These are phyloP conservation scores for Polyploca ridens DNA, from an alignment of 2,888 invertebrate species.

Conservation along the genomic window DNA sequence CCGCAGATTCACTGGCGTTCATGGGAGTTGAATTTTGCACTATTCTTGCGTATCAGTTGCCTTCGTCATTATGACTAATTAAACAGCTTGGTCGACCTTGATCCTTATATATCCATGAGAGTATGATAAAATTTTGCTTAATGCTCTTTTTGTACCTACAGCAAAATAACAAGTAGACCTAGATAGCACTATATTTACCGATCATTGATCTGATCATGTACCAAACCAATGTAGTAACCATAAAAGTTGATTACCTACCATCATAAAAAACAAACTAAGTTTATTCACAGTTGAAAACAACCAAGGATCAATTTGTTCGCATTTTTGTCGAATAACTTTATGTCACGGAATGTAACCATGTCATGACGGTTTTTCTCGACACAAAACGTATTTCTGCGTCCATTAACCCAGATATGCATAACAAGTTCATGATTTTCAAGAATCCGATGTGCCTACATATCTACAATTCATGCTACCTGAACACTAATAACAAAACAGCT, in stretches of 20 bases:
- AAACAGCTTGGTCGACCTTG: no score
- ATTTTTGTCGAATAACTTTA: conserved; percentile 20
- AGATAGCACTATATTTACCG: neutral
- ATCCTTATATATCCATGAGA: no score
- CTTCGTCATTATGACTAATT: no score
- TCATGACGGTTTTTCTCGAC: conserved; percentile 49
- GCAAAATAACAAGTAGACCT: neutral
- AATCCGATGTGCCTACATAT: conserved; percentile 21
- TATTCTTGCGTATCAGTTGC: neutral
- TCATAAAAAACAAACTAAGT: neutral
- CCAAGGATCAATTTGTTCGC: conserved; percentile 17
- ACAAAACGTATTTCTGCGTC: conserved; percentile 44
- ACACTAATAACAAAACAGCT: conserved; percentile 32
- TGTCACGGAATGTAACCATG: conserved; percentile 45
- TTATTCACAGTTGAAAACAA: conserved; percentile 3
- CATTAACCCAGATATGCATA: conserved; percentile 69
- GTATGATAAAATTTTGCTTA: no score
- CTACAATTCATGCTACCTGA: conserved; percentile 32
- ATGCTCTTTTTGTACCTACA: no score
- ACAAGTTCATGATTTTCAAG: conserved; percentile 43
- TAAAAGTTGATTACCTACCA: neutral
- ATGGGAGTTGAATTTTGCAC: neutral
- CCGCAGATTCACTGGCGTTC: neutral
- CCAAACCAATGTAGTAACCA: neutral
- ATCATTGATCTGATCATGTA: neutral